phyloP scores from a whole-genome alignment of 2,888 invertebrate genomes.

The Heliconius ethilla region DNA sequence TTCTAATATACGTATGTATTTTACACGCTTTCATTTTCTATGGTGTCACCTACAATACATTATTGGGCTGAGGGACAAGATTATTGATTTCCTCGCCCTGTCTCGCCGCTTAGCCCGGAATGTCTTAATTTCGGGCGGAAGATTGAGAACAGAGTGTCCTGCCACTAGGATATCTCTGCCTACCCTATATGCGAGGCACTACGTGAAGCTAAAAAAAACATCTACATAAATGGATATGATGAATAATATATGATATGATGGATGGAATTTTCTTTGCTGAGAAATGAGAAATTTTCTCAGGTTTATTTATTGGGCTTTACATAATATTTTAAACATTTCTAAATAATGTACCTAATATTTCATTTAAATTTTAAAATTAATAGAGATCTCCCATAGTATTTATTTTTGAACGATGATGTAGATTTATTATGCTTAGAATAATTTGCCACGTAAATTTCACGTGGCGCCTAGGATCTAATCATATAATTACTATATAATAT shows the following conservation, averaged over 20 bases:
- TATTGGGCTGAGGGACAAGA: too few relatives aligned
- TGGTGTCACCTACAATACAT: background rate
- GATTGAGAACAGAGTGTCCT: background rate
- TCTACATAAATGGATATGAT: too few relatives aligned
- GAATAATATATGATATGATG: too few relatives aligned
- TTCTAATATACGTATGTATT: background rate
- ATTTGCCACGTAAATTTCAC: slow-evolving; percentile 12
- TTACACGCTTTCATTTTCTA: background rate
- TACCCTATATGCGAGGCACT: background rate
- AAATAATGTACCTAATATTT: background rate
- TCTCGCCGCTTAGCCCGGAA: too few relatives aligned
- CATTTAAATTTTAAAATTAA: background rate
- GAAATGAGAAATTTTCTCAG: background rate
- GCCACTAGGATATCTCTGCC: background rate
- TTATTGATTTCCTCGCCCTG: too few relatives aligned
- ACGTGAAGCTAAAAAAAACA: background rate
- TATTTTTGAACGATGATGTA: slow-evolving; percentile 15
- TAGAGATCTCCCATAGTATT: slow-evolving; percentile 8
- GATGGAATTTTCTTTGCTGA: background rate
- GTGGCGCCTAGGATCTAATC: background rate
- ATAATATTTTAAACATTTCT: background rate
- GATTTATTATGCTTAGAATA: slow-evolving; percentile 14
- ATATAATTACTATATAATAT: slow-evolving; percentile 1
- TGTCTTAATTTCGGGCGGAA: background rate
- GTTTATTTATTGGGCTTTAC: background rate